Percentiles rank a stretch among this genome's conserved stretches.
These are phyloP conservation scores for Macrotus californicus DNA, from an alignment of 2,113 vertebrate genomes.

Conservation along the genomic window DNA sequence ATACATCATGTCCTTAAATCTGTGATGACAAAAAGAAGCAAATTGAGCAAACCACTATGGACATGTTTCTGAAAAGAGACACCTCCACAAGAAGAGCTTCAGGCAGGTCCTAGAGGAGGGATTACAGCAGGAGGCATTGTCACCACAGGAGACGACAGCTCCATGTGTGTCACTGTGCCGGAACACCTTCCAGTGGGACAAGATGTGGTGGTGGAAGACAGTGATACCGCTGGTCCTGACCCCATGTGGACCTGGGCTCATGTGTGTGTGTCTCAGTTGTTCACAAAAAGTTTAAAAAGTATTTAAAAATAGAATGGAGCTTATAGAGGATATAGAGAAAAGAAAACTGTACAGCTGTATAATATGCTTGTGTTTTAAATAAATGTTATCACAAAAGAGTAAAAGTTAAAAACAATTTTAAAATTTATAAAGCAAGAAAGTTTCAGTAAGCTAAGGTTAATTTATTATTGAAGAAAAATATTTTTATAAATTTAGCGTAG, in stretches of 20 bases:
- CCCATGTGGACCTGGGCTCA: too few species aligned
- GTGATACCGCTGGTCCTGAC: too few species aligned
- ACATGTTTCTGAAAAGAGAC: too few species aligned
- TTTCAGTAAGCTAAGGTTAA: background rate
- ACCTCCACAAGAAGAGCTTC: too few species aligned
- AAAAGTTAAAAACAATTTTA: background rate
- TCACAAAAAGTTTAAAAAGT: background rate
- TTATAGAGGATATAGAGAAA: background rate
- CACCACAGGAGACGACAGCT: too few species aligned
- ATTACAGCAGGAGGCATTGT: too few species aligned
- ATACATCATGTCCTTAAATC: background rate
- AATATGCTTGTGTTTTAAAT: background rate
- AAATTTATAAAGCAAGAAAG: background rate
- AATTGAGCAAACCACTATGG: too few species aligned
- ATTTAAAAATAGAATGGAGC: background rate
- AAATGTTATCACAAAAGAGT: background rate
- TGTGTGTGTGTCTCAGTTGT: background rate
- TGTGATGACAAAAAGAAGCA: too few species aligned
- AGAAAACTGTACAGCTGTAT: background rate
- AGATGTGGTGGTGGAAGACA: too few species aligned
- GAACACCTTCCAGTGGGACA: too few species aligned
- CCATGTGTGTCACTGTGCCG: too few species aligned
- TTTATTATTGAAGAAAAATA: background rate
- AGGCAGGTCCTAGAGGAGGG: too few species aligned
- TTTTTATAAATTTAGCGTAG: background rate